A percentile compares a stretch with the other conserved stretches of the same genome.
phyloP scores from a whole-genome alignment of 2,888 invertebrate species.

The Nymphalis urticae region DNA sequence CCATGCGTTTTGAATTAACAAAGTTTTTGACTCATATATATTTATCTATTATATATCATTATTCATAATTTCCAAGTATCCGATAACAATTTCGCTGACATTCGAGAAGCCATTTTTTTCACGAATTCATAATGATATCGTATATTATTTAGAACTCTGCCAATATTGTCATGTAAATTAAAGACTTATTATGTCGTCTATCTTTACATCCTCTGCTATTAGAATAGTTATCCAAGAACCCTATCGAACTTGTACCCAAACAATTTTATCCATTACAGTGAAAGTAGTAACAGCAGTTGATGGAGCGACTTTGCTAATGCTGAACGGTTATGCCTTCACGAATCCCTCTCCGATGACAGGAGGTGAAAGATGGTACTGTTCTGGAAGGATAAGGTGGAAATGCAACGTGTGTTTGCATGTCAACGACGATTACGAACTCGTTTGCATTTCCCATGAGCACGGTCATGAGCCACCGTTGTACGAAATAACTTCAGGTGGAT shows the following conservation, averaged over 20 bases:
- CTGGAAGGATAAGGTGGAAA: slow-evolving; percentile 63
- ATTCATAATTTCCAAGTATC: too few species aligned
- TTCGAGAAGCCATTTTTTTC: too few species aligned
- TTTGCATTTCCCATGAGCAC: slow-evolving; percentile 68
- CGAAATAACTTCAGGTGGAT: slow-evolving; percentile 61
- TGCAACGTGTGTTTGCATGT: slow-evolving; percentile 72
- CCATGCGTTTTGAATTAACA: too few species aligned
- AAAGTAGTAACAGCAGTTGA: slow-evolving; percentile 71
- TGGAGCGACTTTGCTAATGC: slow-evolving; percentile 72
- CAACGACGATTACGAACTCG: slow-evolving; percentile 74
- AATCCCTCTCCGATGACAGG: slow-evolving; percentile 70
- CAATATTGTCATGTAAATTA: too few species aligned
- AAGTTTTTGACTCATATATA: too few species aligned
- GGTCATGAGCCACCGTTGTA: slow-evolving; percentile 66
- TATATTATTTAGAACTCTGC: too few species aligned
- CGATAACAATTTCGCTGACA: too few species aligned
- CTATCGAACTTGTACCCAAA: background rate
- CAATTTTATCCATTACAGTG: slow-evolving; percentile 58
- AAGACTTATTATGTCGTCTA: too few species aligned
- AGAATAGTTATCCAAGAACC: too few species aligned
- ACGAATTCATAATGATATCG: too few species aligned
- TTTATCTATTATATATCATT: too few species aligned
- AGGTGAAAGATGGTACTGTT: slow-evolving; percentile 75
- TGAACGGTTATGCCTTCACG: slow-evolving; percentile 70
- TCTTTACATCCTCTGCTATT: too few species aligned